These are phyloP conservation scores for Eurystomus glaucurus DNA, from an alignment of 2,797 vertebrate species.

Conservation along the genomic window DNA sequence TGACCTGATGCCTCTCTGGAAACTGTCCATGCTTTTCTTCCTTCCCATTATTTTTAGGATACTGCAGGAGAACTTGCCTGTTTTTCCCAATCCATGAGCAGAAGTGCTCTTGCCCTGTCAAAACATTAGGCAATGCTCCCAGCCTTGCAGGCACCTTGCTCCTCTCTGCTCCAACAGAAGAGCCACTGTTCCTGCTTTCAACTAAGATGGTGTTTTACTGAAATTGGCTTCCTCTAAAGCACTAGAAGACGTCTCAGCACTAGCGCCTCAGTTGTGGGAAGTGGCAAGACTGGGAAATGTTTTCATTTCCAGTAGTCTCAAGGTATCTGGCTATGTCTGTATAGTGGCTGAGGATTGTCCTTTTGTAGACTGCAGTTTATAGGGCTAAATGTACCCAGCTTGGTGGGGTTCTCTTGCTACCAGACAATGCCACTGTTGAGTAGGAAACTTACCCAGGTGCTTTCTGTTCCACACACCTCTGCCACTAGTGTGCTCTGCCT, in stretches of 20 bases:
- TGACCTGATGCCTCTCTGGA: neutral
- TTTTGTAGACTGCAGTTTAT: neutral
- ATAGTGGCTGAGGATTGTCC: neutral
- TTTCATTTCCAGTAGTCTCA: neutral
- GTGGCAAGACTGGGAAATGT: neutral
- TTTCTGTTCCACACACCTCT: neutral
- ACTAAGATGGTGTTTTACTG: neutral
- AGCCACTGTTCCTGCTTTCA: neutral
- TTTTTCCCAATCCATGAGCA: neutral
- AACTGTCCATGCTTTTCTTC: neutral
- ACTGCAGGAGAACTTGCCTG: neutral
- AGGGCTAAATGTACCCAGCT: fast-evolving
- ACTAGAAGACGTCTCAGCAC: neutral
- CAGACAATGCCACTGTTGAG: neutral
- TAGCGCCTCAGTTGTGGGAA: neutral
- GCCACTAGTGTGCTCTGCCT: neutral
- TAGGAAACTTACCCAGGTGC: neutral
- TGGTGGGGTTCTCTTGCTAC: neutral
- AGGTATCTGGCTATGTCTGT: neutral
- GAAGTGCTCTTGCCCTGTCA: neutral
- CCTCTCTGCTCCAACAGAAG: fast-evolving
- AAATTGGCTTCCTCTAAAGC: neutral
- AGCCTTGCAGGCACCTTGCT: fast-evolving
- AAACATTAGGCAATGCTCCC: neutral
- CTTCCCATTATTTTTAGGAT: no score